phyloP scores from a whole-genome alignment of 2,797 vertebrate genomes.

The Hemitrygon akajei region DNA sequence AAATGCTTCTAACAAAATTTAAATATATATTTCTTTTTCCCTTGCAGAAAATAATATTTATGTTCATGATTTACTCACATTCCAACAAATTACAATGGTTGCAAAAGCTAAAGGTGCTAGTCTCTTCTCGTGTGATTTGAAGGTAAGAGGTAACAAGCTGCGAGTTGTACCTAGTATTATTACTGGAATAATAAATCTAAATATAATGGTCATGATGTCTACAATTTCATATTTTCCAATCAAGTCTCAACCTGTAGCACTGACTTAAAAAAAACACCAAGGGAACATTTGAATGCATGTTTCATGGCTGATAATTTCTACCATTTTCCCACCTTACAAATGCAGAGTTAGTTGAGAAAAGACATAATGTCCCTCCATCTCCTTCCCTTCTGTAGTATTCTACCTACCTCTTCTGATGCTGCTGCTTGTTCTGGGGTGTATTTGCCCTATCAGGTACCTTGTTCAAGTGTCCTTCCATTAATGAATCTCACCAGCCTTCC shows the following conservation, averaged over 20 bases:
- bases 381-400: not conserved
- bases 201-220: not conserved
- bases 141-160: slow-evolving; percentile 60
- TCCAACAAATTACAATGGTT: slow-evolving; percentile 92
- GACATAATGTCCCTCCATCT: not conserved
- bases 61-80: slow-evolving; percentile 93
- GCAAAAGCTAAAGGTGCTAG: slow-evolving; percentile 91
- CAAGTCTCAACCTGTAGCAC: not conserved
- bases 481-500: not conserved
- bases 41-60: slow-evolving; percentile 91
- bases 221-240: not conserved
- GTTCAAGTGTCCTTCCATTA: not conserved
- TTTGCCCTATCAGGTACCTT: not conserved
- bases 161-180: not conserved
- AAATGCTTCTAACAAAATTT: not conserved
- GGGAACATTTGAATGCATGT: not conserved
- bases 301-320: not conserved
- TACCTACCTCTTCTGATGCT: not conserved
- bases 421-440: not conserved
- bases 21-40: slow-evolving; percentile 38
- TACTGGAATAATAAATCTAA: not conserved
- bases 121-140: slow-evolving; percentile 87
- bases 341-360: not conserved
- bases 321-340: not conserved
- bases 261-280: too few species aligned